phyloP scores from a whole-genome alignment of 2,888 invertebrate species.

The Patella caerulea region DNA sequence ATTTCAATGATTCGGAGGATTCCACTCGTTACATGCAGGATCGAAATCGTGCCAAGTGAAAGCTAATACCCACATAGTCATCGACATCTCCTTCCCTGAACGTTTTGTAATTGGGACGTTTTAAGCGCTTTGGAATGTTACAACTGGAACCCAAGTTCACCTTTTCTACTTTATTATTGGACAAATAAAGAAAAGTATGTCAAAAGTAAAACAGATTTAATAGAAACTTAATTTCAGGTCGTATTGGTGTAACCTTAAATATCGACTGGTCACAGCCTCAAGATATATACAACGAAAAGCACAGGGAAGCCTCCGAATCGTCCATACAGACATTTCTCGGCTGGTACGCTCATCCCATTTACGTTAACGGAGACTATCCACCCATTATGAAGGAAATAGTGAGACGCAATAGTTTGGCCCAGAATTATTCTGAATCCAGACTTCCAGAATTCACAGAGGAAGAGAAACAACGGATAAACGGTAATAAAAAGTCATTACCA shows the following conservation, averaged over 20 bases:
- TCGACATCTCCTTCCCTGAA: too few species aligned
- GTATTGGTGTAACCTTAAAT: conserved; percentile 54
- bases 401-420: conserved; percentile 41
- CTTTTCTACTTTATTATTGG: too few species aligned
- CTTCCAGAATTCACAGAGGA: conserved; percentile 63
- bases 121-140: too few species aligned
- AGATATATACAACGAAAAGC: conserved; percentile 29
- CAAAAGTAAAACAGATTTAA: too few species aligned
- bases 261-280: conserved; percentile 52
- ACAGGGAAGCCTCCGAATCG: conserved; percentile 50
- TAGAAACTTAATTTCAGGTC: conserved; percentile 33
- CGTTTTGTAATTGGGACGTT: too few species aligned
- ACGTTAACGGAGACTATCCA: conserved; percentile 73
- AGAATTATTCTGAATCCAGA: conserved; percentile 45
- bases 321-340: conserved; percentile 57
- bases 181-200: too few species aligned
- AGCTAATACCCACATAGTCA: too few species aligned
- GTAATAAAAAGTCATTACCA: conserved; percentile 31
- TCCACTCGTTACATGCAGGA: too few species aligned
- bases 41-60: too few species aligned
- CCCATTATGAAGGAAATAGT: conserved; percentile 52
- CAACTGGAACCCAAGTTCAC: too few species aligned
- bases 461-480: conserved; percentile 58
- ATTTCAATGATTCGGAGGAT: too few species aligned
- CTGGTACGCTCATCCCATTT: conserved; percentile 66